Conservation (phyloP, 2,113 vertebrate species). For the Archilochus colubris region DNA sequence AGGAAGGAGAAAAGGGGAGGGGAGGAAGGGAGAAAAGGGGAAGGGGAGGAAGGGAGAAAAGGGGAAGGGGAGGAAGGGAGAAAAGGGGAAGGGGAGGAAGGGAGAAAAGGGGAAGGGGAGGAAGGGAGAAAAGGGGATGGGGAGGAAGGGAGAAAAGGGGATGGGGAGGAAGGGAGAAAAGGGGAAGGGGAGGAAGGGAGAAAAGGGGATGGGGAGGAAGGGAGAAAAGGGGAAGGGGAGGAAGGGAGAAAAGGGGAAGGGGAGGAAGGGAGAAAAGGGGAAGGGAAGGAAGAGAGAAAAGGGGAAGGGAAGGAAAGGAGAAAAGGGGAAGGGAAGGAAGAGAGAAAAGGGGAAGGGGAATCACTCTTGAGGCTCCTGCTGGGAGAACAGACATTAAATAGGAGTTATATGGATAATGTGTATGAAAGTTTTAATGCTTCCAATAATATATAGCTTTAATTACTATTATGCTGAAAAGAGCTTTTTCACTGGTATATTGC, state of each 20-base stretch:
- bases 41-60: neutral
- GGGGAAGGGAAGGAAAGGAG: neutral
- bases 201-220: neutral
- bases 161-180: neutral
- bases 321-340: neutral
- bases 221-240: neutral
- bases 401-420: neutral
- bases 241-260: neutral
- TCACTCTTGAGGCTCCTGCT: neutral
- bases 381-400: neutral
- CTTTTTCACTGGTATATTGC: neutral
- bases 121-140: neutral
- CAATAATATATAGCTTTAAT: slow-evolving; percentile 29
- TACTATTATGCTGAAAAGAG: neutral
- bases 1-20: neutral
- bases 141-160: neutral
- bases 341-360: neutral
- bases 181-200: neutral
- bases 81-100: neutral
- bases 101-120: neutral
- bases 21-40: neutral
- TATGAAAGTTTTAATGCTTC: neutral
- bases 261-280: neutral
- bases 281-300: neutral
- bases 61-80: neutral